Evolutionary conservation across 2,113 vertebrate species (phyloP), one percentile per base, ranked within the genome.

Genomic region (Athene cunicularia): DNA sequence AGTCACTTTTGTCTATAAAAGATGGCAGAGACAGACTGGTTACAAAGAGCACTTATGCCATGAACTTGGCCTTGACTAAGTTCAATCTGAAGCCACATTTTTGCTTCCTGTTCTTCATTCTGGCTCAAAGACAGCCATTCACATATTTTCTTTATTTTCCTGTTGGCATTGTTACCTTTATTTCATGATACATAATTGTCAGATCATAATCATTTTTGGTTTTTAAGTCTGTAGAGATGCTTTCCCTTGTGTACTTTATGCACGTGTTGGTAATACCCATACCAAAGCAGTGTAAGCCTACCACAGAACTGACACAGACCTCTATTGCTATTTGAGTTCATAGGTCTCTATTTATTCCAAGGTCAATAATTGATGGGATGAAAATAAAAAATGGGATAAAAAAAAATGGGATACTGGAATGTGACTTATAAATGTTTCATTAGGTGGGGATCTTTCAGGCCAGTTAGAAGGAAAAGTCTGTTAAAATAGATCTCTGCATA

Each of bases 191-290:
- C 5, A 1, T 45, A 11, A 52, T 82, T 77, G 23, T 67, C 14
- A 87, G 49, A 43, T 55, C 24, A 16, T 62, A 37, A 9, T 49
- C 0, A 26, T 63, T 62, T 67, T 6, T 39, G 20, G 11, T 32
- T 76, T 72, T 60, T 7, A 53, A 37, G 37, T 30, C 39, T 43
- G 6, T 72, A 21, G 12, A 47, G 60, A 37, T 81, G 33, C 15
- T 66, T 93, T 43, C 16, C 41, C 21, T 52, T 52, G 9, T 35
- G 18, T 63, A 22, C 27, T 66, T 81, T 41, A 23, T 62, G 24
- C 10, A 10, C 2, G 0, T n/a, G 8, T 55, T 74, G 30, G 28
- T 71, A n/a, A 21, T 49, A 45, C 5, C 7, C 6, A 4, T 9
- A n/a, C 32, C 12, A 37, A 37, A 83, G 33, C 27, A n/a, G 22